Base-by-base conservation (phyloP, 2,113 vertebrate genomes). In the Candoia aspera region DNA sequence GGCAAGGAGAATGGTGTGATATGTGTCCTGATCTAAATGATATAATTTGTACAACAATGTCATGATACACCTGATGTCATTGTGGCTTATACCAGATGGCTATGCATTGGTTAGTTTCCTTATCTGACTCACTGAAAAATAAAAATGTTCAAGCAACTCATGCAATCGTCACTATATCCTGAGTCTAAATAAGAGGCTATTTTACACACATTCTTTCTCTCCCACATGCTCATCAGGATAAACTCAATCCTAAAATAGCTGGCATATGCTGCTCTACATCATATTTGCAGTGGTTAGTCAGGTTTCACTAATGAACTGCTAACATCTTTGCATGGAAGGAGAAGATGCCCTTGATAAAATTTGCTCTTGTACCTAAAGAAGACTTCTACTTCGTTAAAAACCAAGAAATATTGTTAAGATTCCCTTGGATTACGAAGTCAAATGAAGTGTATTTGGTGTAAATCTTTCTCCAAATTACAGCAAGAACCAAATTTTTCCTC, bases 201-300 rank as follows among this genome's bases (percentile, higher is more conserved):
- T 68, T 85, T 62, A 68, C 19, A 87, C 46, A 60, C 6, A 11
- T 33, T 55, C 29, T 83, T 79, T 79, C 68, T 79, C 17, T 79
- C 37, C 17, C 42, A 88, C 42, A 83, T 73, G 19, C 17, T 91
- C 79, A 2, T 54, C 95, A 93, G 60, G 88, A 90, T 86, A 93
- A 90, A 91, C 60, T 9, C 21, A 29, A 57, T 54, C 68, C 90
- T 15, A 91, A 95, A 95, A 93, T 1, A 15, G n/a, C 0, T 60
- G 84, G 91, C 49, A 60, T 53, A 42, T 55, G 91, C 13, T 90
- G 68, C 3, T 26, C 55, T 0, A 1, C 0, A 0, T 59, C 24
- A 88, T 84, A 85, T 12, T 21, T 79, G 93, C 94, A 96, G 94
- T 96, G 94, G 64, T 92, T 86, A 73, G 88, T 83, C 94, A 96